Base-by-base conservation (phyloP, 92 coral and sea anemone genomes). In the Blastomussa wellsi region DNA sequence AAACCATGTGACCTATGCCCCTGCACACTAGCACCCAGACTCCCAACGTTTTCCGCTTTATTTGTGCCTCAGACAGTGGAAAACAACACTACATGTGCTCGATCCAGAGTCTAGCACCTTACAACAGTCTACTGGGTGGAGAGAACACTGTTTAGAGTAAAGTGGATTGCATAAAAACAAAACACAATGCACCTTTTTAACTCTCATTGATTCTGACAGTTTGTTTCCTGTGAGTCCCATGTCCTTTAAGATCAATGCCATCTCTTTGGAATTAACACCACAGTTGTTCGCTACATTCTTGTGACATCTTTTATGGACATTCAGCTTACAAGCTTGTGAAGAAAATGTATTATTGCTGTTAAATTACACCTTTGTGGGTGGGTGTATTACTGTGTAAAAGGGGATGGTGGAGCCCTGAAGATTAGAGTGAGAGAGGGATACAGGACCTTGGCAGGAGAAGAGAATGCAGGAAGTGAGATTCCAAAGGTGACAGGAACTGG, bases 301-400 rank as follows among this genome's bases (percentile, higher is more conserved):
- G 72, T 94, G 98, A 78, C 98, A 96, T 51, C 98, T 84, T 73
- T 91, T 94, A 88, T 96, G 98, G 1, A 96, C 98, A 42, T 96
- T 94, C 85, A 96, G 86, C 52, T 92, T 91, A 79, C 98, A 96
- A 24, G 87, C 98, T 96, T 82, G 31, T 76, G 77, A 83, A 85
- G 35, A 53, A 49, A 62, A 24, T 1, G 35, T 11, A 38, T 5
- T 11, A n/a, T 19, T 60, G 33, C 28, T 17, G 26, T 17, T 69
- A 22, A 69, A 39, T 36, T 69, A 0, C 42, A 6, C 33, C 14
- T 60, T 17, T 24, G n/a, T 28, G 38, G 72, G 38, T 0, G 35
- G 20, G 20, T 9, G 29, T 62, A 62, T n/a, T n/a, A n/a, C n/a
- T n/a, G n/a, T n/a, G n/a, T n/a, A n/a, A n/a, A n/a, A n/a, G n/a